Evolutionary conservation across 2,888 invertebrate species (phyloP).

Genomic region (Koerneria pararmatus): DNA sequence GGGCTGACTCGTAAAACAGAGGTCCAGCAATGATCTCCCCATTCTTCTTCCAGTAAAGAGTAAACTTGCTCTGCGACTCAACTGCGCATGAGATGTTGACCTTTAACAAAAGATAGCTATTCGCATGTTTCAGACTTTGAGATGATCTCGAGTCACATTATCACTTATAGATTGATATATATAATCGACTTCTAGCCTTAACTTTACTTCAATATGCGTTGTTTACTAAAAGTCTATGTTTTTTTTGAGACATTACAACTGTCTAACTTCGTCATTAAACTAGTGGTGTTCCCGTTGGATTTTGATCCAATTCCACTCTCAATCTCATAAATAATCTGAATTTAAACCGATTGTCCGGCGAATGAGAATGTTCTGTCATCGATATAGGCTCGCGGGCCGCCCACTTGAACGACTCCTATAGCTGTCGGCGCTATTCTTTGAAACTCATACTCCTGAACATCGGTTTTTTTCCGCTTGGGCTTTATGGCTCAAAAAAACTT

Average conservation of each 20-base stretch:
- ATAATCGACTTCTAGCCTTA: too few relatives aligned
- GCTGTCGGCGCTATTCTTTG: slow-evolving; percentile 71
- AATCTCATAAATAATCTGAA: not conserved
- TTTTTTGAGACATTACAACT: too few relatives aligned
- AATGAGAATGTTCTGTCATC: slow-evolving; percentile 39
- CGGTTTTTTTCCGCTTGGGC: too few relatives aligned
- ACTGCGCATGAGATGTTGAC: slow-evolving; percentile 68
- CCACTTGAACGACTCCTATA: slow-evolving; percentile 65
- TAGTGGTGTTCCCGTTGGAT: slow-evolving; percentile 7
- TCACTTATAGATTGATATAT: too few relatives aligned
- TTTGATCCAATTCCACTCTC: not conserved
- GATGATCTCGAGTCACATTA: too few relatives aligned
- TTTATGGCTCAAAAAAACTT: too few relatives aligned
- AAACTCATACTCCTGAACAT: slow-evolving; percentile 65
- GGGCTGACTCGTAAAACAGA: slow-evolving; percentile 60
- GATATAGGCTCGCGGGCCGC: slow-evolving; percentile 55
- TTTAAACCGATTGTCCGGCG: slow-evolving; percentile 27
- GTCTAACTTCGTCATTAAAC: not conserved
- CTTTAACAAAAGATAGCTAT: slow-evolving; percentile 57
- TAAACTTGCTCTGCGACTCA: slow-evolving; percentile 69
- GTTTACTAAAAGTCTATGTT: too few relatives aligned
- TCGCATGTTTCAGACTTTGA: too few relatives aligned
- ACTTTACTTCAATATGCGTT: too few relatives aligned
- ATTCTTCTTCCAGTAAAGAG: slow-evolving; percentile 66
- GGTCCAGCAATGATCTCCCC: slow-evolving; percentile 59